phyloP scores from a whole-genome alignment of 2,113 vertebrate genomes.

The Piprites chloris region DNA sequence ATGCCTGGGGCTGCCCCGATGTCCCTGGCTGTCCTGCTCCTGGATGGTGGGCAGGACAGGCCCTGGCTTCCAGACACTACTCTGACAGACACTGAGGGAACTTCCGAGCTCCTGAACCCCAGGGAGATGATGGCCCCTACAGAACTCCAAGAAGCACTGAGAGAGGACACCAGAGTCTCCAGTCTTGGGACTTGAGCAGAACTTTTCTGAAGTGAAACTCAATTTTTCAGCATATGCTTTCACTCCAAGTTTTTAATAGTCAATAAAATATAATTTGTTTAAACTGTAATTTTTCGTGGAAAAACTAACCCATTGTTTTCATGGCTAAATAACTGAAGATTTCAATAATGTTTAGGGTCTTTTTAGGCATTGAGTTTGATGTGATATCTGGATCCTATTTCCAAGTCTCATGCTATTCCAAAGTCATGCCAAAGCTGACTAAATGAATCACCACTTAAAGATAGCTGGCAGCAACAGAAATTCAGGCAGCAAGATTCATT shows the following conservation, averaged over 20 bases:
- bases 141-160: background rate
- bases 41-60: rapidly evolving
- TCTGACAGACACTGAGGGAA: rapidly evolving
- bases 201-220: background rate
- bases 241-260: background rate
- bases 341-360: background rate
- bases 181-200: background rate
- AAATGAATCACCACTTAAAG: constrained; percentile 20
- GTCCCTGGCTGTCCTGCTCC: rapidly evolving
- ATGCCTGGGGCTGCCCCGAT: rapidly evolving
- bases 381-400: background rate
- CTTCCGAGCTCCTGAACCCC: rapidly evolving
- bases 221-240: background rate
- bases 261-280: background rate
- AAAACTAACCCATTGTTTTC: background rate
- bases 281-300: background rate
- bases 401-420: background rate
- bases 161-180: background rate
- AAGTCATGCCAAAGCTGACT: background rate
- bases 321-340: background rate
- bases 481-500: constrained; percentile 5
- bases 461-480: constrained; percentile 1
- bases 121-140: background rate
- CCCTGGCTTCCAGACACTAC: rapidly evolving
- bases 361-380: background rate